These are phyloP conservation scores for Arnoldichthys spilopterus DNA, from an alignment of 2,797 vertebrate genomes.

Conservation along the genomic window DNA sequence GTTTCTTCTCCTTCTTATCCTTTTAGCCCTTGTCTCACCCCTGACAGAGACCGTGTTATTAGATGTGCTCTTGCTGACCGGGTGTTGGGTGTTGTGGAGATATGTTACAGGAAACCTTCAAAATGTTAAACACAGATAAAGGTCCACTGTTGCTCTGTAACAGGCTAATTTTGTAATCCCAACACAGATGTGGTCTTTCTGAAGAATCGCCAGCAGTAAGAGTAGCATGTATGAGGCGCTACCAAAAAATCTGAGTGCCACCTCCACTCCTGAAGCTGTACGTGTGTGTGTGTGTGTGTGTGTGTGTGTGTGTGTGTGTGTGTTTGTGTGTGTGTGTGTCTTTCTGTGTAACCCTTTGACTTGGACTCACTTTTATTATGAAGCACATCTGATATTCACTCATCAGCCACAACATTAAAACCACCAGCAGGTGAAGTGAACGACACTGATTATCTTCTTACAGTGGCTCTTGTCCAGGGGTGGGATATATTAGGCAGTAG, in stretches of 20 bases:
- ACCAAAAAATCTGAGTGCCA: neutral
- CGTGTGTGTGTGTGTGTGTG: no score
- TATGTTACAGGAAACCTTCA: slow-evolving; percentile 10
- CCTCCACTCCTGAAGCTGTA: no score
- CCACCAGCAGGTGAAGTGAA: no score
- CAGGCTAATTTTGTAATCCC: neutral
- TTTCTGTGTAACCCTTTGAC: no score
- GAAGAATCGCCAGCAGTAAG: neutral
- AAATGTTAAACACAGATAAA: slow-evolving; percentile 16
- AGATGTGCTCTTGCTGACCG: slow-evolving; percentile 27
- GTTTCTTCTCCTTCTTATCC: slow-evolving; percentile 10
- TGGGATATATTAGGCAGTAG: no score
- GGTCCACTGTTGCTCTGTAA: neutral
- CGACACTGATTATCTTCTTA: no score
- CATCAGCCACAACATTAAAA: no score
- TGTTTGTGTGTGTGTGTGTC: no score
- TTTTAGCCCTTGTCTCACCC: slow-evolving; percentile 27
- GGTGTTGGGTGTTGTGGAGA: slow-evolving; percentile 22
- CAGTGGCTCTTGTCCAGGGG: no score
- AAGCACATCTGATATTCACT: no score
- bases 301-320: no score
- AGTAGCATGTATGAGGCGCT: neutral
- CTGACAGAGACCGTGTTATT: slow-evolving; percentile 16
- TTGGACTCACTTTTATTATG: no score
- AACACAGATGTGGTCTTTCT: neutral